Percentiles rank a stretch among this genome's conserved stretches.
phyloP scores from a whole-genome alignment of 2,888 invertebrate genomes.

The Hyalella azteca region DNA sequence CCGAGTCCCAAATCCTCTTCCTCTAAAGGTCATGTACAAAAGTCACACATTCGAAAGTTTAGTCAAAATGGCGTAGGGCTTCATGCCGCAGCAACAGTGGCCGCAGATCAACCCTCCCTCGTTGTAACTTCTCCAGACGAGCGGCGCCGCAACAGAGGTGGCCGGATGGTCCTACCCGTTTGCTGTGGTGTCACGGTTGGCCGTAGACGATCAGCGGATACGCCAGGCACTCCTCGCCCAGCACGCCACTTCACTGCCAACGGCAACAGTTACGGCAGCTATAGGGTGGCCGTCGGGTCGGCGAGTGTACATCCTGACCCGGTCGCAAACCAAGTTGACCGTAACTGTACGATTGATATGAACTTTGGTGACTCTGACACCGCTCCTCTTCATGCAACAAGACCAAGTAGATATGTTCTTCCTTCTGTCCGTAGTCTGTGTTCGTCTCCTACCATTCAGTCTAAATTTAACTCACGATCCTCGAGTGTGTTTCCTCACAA shows the following conservation, averaged over 20 bases:
- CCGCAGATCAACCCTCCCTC: not conserved
- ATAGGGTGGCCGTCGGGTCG: conserved; percentile 6
- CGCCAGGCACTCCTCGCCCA: conserved; percentile 5
- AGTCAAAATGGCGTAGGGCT: conserved; percentile 14
- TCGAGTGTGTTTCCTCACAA: conserved; percentile 20
- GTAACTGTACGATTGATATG: not conserved
- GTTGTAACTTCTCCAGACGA: conserved; percentile 31
- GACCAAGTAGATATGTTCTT: conserved; percentile 36
- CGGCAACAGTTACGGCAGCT: conserved; percentile 20
- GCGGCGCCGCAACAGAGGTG: conserved; percentile 1
- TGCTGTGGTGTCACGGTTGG: conserved; percentile 37
- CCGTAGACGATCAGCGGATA: not conserved
- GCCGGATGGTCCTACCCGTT: conserved; percentile 26
- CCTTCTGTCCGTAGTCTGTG: conserved; percentile 18
- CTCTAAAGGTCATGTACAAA: not conserved
- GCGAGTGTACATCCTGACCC: conserved; percentile 8
- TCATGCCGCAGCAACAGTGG: not conserved
- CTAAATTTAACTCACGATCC: conserved; percentile 6
- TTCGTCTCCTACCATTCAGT: conserved; percentile 7
- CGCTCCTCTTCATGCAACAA: not conserved
- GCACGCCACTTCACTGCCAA: conserved; percentile 23
- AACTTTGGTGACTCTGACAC: not conserved
- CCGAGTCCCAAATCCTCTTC: conserved; percentile 41
- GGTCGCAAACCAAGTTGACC: conserved; percentile 8
- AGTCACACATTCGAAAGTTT: not conserved